Conservation (phyloP, 2,888 invertebrate species). For the Adela reaumurella region DNA sequence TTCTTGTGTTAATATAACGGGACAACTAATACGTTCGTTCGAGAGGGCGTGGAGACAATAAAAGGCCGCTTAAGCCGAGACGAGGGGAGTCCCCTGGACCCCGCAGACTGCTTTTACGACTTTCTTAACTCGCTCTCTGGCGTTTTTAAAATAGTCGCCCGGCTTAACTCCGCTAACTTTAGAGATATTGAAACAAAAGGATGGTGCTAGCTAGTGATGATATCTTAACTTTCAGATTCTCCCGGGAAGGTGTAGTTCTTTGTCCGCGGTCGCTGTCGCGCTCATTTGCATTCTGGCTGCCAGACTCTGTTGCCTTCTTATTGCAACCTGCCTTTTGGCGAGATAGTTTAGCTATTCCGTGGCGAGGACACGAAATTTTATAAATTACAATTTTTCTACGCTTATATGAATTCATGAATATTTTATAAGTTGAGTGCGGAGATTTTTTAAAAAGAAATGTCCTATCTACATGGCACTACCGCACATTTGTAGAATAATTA, state of each 20-base stretch:
- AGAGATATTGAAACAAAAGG: conserved; percentile 26
- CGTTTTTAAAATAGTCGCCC: conserved; percentile 27
- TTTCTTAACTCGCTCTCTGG: conserved; percentile 30
- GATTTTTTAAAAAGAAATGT: too few species aligned
- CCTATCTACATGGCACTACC: too few species aligned
- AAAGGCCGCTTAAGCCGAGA: conserved; percentile 45
- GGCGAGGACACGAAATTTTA: too few species aligned
- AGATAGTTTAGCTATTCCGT: too few species aligned
- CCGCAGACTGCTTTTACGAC: conserved; percentile 33
- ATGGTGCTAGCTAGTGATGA: conserved; percentile 12
- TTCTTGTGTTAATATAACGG: neutral
- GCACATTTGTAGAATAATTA: too few species aligned
- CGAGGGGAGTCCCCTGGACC: neutral
- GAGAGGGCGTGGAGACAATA: conserved; percentile 42
- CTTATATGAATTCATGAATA: too few species aligned
- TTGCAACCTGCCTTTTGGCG: too few species aligned
- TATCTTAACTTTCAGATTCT: neutral
- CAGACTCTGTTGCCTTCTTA: too few species aligned
- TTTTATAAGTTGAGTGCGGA: too few species aligned
- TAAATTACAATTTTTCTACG: too few species aligned
- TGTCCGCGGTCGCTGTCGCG: neutral
- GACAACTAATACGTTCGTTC: conserved; percentile 32
- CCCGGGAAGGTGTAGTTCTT: neutral
- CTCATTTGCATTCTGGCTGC: too few species aligned
- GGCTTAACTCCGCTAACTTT: conserved; percentile 22